Percentiles rank a stretch among this genome's conserved stretches.
Conservation (phyloP, 53 echinoderm and acorn worm genomes). For the Astropecten irregularis region DNA sequence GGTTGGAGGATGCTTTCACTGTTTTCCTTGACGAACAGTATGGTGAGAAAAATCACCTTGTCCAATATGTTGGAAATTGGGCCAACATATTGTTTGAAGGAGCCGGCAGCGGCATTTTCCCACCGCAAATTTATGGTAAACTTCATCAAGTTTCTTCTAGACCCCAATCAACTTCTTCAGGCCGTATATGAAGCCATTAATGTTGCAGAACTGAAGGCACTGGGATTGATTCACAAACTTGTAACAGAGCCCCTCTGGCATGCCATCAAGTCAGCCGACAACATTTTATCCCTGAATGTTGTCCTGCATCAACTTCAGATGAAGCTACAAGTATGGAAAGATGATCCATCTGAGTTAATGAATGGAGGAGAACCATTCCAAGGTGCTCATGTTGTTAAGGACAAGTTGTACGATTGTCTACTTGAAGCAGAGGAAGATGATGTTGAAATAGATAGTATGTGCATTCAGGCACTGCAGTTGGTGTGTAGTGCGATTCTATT, state of each 20-base stretch:
- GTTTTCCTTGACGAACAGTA: conserved; percentile 1
- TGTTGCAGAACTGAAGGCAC: conserved; percentile 49
- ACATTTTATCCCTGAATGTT: not conserved
- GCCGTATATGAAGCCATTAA: conserved; percentile 44
- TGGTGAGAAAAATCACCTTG: not conserved
- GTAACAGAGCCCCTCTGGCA: conserved; percentile 49
- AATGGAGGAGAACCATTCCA: not conserved
- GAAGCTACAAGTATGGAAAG: not conserved
- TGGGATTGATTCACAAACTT: conserved; percentile 18
- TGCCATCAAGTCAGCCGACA: not conserved
- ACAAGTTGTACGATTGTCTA: no score
- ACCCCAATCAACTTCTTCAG: conserved; percentile 28
- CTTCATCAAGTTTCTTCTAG: conserved; percentile 17
- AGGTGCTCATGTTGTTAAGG: no score
- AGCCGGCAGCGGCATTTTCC: no score
- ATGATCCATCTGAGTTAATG: conserved; percentile 1
- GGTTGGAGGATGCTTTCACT: conserved; percentile 47
- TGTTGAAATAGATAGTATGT: no score
- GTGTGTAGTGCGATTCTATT: no score
- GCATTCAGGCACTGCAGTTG: no score
- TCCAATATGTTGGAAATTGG: conserved; percentile 51
- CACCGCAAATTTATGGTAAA: conserved; percentile 19
- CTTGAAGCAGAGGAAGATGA: no score
- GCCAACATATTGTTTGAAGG: conserved; percentile 64
- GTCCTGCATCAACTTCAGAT: not conserved